phyloP scores from a whole-genome alignment of 2,113 vertebrate genomes.

The Ia io region DNA sequence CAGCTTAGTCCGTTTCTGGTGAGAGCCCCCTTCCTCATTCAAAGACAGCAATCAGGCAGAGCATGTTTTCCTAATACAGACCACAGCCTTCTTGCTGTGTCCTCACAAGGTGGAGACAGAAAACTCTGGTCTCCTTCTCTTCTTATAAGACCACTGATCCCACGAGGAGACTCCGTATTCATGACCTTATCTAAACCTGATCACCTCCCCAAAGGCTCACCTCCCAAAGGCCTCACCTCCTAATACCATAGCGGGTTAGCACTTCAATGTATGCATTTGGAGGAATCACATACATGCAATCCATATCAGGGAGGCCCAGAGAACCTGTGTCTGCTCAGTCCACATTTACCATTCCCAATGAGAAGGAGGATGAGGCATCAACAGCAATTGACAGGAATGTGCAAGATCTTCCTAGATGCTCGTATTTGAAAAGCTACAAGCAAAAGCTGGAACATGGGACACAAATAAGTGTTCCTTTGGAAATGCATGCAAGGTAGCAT shows the following conservation, averaged over 20 bases:
- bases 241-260: accelerated
- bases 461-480: not conserved
- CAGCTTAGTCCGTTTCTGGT: not conserved
- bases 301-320: not conserved
- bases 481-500: not conserved
- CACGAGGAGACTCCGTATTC: not conserved
- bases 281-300: not conserved
- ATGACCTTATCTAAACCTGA: not conserved
- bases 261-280: not conserved
- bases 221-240: not conserved
- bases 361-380: not conserved
- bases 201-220: not conserved
- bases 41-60: not conserved
- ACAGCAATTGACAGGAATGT: not conserved
- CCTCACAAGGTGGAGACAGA: accelerated
- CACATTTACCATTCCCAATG: not conserved
- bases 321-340: not conserved
- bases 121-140: not conserved
- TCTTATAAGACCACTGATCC: not conserved
- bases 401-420: not conserved
- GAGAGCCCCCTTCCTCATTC: not conserved
- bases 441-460: not conserved
- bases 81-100: not conserved
- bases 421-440: not conserved
- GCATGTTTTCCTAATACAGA: too few species aligned